Evolutionary conservation across 2,797 vertebrate species (phyloP), one percentile per base, ranked within the genome.

Genomic region (Catharus ustulatus): DNA sequence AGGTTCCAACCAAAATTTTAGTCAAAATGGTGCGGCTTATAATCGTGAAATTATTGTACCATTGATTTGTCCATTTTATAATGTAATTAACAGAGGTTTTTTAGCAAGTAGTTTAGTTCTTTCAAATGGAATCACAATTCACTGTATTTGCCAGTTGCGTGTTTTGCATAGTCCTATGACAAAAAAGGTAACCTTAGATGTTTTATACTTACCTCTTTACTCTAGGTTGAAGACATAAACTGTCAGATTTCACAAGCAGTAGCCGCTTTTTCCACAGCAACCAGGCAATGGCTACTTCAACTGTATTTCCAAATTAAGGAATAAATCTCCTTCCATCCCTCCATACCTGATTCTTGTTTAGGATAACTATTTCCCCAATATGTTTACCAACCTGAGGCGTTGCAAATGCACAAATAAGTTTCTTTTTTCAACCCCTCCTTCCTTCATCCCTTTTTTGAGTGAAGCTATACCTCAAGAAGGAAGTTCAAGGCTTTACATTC

Each of bases 221-320:
- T 79, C 71, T 83, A 88, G 14, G 93, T 84, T 93, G 76, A 95
- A 94, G 67, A 34, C 59, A 89, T 46, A 38, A 11, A 61, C 86
- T 36, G 29, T 77, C 77, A 62, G 22, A 81, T 90, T 94, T 93
- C 88, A 88, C n/a, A 92, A 75, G 49, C 30, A n/a, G 36, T 48
- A 45, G 43, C 73, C 94, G 55, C 27, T 94, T 72, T 61, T 85
- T 96, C 96, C 76, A 82, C 51, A 84, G 51, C 79, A 85, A 52
- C 69, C 54, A 71, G 23, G 38, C 45, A 78, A 73, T 23, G 43
- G 79, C 62, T 87, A 67, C 43, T 80, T 38, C 74, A 91, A 86
- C 38, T 93, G 49, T 78, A 77, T 88, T 88, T 90, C 66, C 34
- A 87, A 90, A 89, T 71, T 38, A 95, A 89, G 58, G 67, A 40